Evolutionary conservation across 2,797 vertebrate species (phyloP).

Genomic region (Characodon lateralis): DNA sequence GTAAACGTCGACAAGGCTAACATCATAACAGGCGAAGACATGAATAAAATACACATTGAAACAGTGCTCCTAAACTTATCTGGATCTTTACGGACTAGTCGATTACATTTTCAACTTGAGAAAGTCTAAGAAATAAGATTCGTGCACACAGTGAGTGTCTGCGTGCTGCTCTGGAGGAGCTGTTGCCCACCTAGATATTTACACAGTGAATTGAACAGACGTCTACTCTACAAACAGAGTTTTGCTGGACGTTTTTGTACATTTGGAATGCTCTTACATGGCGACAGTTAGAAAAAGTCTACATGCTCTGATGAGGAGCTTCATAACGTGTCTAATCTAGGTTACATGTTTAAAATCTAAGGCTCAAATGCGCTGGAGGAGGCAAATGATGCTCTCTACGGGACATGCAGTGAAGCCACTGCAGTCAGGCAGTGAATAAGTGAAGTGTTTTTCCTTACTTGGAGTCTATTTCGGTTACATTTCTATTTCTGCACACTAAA

Average conservation of each 20-base stretch:
- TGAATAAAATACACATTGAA: constrained; percentile 33
- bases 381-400: not conserved
- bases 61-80: constrained; percentile 10
- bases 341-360: constrained; percentile 40
- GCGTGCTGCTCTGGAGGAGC: constrained; percentile 7
- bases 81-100: not conserved
- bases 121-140: constrained; percentile 47
- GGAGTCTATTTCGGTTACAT: not conserved
- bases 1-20: constrained; percentile 74
- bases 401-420: not conserved
- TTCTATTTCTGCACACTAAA: not conserved
- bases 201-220: constrained; percentile 62
- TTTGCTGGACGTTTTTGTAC: constrained; percentile 65
- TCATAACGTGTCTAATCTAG: constrained; percentile 56
- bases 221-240: constrained; percentile 64
- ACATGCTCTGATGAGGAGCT: constrained; percentile 43
- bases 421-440: not conserved
- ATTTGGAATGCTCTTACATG: constrained; percentile 61
- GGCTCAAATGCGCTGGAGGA: constrained; percentile 68
- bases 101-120: constrained; percentile 6
- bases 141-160: constrained; percentile 56
- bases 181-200: constrained; percentile 42
- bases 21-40: constrained; percentile 49
- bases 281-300: constrained; percentile 51
- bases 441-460: not conserved